phyloP scores from a whole-genome alignment of 2,797 vertebrate species.

The Mastacembelus armatus region DNA sequence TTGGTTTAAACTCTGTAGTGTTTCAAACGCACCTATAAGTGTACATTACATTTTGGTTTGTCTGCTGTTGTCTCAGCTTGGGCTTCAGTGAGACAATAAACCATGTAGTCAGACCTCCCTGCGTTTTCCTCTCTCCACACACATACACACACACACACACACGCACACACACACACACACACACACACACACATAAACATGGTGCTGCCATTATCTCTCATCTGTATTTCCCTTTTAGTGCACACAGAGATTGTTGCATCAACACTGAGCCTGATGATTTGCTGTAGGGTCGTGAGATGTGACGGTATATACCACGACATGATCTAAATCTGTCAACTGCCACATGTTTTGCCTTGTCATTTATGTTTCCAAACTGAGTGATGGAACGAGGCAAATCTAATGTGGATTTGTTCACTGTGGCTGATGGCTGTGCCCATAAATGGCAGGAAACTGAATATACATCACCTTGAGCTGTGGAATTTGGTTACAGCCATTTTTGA shows the following conservation, averaged over 20 bases:
- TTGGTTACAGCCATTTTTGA: no score
- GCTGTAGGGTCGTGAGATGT: slow-evolving; percentile 10
- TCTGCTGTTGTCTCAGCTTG: slow-evolving; percentile 50
- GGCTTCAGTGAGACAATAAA: slow-evolving; percentile 53
- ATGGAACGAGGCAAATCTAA: background rate
- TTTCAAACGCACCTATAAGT: slow-evolving; percentile 10
- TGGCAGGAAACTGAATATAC: no score
- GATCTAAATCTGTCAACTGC: slow-evolving; percentile 18
- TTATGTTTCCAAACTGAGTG: no score
- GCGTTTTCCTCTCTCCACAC: slow-evolving; percentile 12
- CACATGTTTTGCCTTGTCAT: no score
- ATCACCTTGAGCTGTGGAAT: no score
- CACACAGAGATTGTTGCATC: slow-evolving; percentile 16
- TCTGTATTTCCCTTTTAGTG: background rate
- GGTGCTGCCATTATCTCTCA: slow-evolving; percentile 1
- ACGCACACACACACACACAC: no score
- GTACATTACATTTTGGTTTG: slow-evolving; percentile 25
- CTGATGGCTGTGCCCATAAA: no score
- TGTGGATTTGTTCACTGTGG: background rate
- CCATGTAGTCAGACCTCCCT: slow-evolving; percentile 55
- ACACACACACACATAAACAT: slow-evolving; percentile 4
- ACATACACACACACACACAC: background rate
- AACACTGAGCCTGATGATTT: background rate
- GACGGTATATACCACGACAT: background rate
- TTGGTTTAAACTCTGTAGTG: background rate